phyloP scores from a whole-genome alignment of 2,888 invertebrate genomes.

The Drosophila bunnanda region DNA sequence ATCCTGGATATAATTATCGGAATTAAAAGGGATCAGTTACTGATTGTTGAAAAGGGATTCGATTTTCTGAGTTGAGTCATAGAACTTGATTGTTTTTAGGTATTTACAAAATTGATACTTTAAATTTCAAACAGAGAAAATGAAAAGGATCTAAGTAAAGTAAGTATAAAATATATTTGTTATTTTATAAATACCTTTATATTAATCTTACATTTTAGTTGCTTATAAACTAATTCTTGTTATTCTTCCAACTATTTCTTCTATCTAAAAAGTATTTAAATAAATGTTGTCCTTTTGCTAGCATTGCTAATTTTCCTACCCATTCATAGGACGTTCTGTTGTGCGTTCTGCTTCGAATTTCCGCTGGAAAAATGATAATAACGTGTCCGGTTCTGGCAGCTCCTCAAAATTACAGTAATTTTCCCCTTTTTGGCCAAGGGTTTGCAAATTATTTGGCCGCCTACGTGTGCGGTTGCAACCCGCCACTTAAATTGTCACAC shows the following conservation, averaged over 20 bases:
- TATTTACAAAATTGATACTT: background rate
- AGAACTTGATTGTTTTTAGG: no score
- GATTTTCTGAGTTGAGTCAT: no score
- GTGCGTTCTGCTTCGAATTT: slow-evolving; percentile 48
- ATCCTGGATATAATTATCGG: slow-evolving; percentile 13
- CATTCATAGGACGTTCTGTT: slow-evolving; percentile 5
- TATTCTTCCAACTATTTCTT: background rate
- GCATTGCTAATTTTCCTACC: background rate
- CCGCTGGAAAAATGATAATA: slow-evolving; percentile 56
- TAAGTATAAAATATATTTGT: background rate
- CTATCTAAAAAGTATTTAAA: background rate
- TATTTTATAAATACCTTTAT: background rate
- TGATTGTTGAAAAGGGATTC: background rate
- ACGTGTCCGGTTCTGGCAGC: slow-evolving; percentile 38
- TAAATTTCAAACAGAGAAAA: background rate
- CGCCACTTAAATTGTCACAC: slow-evolving; percentile 80
- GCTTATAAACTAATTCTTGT: background rate
- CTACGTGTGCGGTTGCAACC: slow-evolving; percentile 62
- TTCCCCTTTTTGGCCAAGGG: slow-evolving; percentile 64
- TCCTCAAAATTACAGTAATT: slow-evolving; percentile 70
- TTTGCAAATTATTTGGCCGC: slow-evolving; percentile 68
- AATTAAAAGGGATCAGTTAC: slow-evolving; percentile 18
- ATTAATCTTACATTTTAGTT: background rate
- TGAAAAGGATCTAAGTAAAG: background rate
- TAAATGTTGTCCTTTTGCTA: background rate